Conservation (phyloP, 2,888 invertebrate species). For the Chloromyia formosa region DNA sequence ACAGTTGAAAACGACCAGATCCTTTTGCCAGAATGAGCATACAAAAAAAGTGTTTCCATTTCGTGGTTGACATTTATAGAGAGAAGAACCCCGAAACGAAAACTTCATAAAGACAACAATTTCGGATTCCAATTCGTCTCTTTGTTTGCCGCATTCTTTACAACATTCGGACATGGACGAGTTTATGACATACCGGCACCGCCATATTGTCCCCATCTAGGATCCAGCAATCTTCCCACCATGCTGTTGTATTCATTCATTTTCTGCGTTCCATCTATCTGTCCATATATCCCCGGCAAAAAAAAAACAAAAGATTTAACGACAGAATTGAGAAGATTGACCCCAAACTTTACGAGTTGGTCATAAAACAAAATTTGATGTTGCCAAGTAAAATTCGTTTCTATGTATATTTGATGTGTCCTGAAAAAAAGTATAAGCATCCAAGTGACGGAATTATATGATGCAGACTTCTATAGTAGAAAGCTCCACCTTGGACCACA, state of each 20-base stretch:
- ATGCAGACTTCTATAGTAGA: neutral
- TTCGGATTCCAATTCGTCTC: conserved; percentile 49
- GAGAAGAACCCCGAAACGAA: conserved; percentile 31
- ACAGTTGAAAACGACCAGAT: conserved; percentile 8
- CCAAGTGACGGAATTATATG: neutral
- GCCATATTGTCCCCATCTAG: conserved; percentile 34
- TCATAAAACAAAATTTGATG: conserved; percentile 51
- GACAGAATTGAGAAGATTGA: conserved; percentile 51
- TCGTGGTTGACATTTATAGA: conserved; percentile 39
- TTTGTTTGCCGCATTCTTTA: conserved; percentile 20
- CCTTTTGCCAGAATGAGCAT: neutral
- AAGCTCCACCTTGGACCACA: neutral
- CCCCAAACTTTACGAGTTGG: conserved; percentile 48
- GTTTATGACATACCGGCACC: conserved; percentile 40
- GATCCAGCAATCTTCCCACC: conserved; percentile 26
- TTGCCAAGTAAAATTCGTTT: conserved; percentile 48
- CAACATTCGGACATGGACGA: conserved; percentile 34
- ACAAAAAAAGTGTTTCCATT: conserved; percentile 34
- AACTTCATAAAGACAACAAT: conserved; percentile 50
- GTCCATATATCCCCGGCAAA: conserved; percentile 31
- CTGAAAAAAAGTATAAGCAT: neutral
- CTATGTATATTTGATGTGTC: conserved; percentile 45
- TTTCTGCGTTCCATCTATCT: conserved; percentile 25
- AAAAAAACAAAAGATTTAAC: conserved; percentile 49
- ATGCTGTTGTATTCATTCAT: conserved; percentile 3